Conservation (phyloP, 2,797 vertebrate species). For the Linurgus olivaceus region DNA sequence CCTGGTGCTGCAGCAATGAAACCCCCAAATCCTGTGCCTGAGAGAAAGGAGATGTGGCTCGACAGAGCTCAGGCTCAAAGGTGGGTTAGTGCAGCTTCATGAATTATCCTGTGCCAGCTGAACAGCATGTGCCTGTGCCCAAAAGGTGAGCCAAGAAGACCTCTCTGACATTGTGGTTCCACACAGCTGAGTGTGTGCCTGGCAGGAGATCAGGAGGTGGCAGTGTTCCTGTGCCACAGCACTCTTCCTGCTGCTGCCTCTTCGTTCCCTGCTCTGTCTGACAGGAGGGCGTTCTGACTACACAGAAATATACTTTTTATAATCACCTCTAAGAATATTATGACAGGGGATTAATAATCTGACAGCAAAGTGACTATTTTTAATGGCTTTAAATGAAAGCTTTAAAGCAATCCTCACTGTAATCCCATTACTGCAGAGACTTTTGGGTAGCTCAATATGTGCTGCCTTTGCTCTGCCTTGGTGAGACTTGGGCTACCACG, state of each 20-base stretch:
- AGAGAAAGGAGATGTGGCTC: neutral
- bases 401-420: neutral
- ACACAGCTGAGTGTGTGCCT: neutral
- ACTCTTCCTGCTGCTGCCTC: neutral
- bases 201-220: conserved; percentile 4
- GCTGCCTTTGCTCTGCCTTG: neutral
- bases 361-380: conserved; percentile 50
- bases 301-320: conserved; percentile 28
- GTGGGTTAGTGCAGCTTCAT: neutral
- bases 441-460: neutral
- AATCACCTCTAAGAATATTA: conserved; percentile 38
- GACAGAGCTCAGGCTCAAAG: neutral
- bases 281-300: conserved; percentile 30
- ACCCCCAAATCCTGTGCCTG: accelerated
- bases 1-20: neutral
- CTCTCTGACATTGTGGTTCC: neutral
- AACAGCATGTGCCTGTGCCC: neutral
- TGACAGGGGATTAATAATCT: conserved; percentile 38
- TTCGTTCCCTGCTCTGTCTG: neutral
- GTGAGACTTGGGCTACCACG: neutral
- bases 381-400: neutral
- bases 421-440: neutral
- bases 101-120: neutral
- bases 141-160: neutral
- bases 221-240: neutral